Conservation (phyloP, 2,113 vertebrate genomes). For the Scortum barcoo region DNA sequence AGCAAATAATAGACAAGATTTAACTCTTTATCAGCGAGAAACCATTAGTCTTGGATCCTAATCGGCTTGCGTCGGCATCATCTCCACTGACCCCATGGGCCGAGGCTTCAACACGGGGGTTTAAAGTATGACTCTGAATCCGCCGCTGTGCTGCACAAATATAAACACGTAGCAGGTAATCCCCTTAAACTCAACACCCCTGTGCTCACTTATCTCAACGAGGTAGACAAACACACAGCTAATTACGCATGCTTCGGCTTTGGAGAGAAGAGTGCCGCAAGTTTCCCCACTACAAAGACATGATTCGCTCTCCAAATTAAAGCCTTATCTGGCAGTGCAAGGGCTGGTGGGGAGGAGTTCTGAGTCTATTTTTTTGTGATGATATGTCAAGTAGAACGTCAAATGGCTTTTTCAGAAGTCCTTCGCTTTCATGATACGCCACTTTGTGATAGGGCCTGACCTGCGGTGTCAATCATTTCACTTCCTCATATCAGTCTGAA, state of each 20-base stretch:
- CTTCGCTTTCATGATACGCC: constrained; percentile 56
- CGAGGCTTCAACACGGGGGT: constrained; percentile 1
- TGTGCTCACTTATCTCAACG: constrained; percentile 65
- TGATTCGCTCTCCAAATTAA: constrained; percentile 66
- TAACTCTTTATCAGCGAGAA: constrained; percentile 47
- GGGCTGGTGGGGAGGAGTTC: constrained; percentile 50
- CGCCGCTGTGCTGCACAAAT: constrained; percentile 61
- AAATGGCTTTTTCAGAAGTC: constrained; percentile 65
- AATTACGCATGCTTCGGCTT: constrained; percentile 75
- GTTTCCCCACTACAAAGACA: constrained; percentile 63
- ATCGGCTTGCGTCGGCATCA: constrained; percentile 57
- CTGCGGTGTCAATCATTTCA: constrained; percentile 65
- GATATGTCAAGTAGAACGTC: constrained; percentile 63
- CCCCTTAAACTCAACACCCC: constrained; percentile 64
- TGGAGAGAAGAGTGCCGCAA: constrained; percentile 53
- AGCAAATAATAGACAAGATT: constrained; percentile 37
- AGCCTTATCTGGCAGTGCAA: constrained; percentile 68
- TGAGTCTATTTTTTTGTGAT: constrained; percentile 43
- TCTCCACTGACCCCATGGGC: constrained; percentile 44
- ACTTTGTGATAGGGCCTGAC: constrained; percentile 56
- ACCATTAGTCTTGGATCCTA: constrained; percentile 38
- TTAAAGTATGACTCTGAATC: constrained; percentile 38
- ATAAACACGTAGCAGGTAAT: constrained; percentile 70
- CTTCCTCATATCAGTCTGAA: constrained; percentile 42
- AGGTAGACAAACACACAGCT: constrained; percentile 76